Percentiles rank a stretch among this genome's conserved stretches.
Evolutionary conservation across 2,797 vertebrate species (phyloP).

Genomic region (Loriculus beryllinus): DNA sequence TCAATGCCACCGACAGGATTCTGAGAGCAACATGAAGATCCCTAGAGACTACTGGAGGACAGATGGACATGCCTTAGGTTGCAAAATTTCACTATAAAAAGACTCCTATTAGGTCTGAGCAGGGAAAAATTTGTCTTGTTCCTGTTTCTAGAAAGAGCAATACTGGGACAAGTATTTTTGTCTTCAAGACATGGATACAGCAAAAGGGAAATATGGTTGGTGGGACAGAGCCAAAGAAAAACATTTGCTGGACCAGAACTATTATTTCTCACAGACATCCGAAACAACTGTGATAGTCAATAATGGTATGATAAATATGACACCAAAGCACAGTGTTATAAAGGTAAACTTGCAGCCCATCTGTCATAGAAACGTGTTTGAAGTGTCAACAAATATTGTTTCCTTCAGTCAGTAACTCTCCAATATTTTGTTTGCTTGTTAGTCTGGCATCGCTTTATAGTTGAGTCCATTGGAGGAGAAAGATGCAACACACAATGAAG

Average conservation of each 20-base stretch:
- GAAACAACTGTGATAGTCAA: background rate
- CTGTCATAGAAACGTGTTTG: background rate
- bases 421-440: background rate
- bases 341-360: background rate
- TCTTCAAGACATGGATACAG: background rate
- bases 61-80: background rate
- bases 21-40: background rate
- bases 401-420: background rate
- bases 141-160: background rate
- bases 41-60: background rate
- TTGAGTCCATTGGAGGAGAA: background rate
- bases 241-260: background rate
- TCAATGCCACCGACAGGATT: background rate
- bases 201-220: background rate
- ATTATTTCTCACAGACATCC: background rate
- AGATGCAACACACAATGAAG: background rate
- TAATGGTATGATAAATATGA: background rate
- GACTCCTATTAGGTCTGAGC: background rate
- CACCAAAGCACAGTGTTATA: background rate
- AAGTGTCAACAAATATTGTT: background rate
- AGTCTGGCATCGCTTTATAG: background rate
- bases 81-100: background rate
- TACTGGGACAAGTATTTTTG: background rate
- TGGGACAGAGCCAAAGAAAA: background rate
- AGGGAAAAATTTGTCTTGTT: background rate